Percentiles rank a stretch among this genome's conserved stretches.
phyloP scores from a whole-genome alignment of 2,888 invertebrate genomes.

The Matsumyia berberina region DNA sequence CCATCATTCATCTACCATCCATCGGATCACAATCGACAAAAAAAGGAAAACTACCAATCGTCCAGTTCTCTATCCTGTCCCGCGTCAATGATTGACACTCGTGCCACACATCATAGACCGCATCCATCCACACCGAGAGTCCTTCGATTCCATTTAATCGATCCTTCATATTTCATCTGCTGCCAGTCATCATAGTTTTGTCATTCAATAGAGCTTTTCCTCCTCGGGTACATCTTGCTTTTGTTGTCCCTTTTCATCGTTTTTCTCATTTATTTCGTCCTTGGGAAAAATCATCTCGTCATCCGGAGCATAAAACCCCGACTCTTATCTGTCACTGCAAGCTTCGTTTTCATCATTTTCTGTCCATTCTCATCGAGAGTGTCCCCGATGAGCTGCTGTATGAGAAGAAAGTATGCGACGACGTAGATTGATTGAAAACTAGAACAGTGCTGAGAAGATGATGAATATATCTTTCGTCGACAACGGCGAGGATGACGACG shows the following conservation, averaged over 20 bases:
- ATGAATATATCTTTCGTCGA: slow-evolving; percentile 66
- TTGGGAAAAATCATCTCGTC: slow-evolving; percentile 68
- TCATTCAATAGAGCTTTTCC: slow-evolving; percentile 68
- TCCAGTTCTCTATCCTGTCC: slow-evolving; percentile 21
- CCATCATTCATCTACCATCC: slow-evolving; percentile 58
- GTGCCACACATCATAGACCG: slow-evolving; percentile 36
- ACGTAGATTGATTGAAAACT: slow-evolving; percentile 75
- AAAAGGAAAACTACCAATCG: slow-evolving; percentile 20
- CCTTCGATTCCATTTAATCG: slow-evolving; percentile 65
- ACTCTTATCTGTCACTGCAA: slow-evolving; percentile 76
- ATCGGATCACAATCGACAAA: slow-evolving; percentile 25
- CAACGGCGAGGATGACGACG: slow-evolving; percentile 28
- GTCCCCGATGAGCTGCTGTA: slow-evolving; percentile 65
- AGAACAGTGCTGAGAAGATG: slow-evolving; percentile 64
- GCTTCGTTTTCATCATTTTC: slow-evolving; percentile 63
- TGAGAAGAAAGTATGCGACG: slow-evolving; percentile 52
- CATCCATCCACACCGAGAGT: slow-evolving; percentile 37
- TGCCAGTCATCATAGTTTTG: slow-evolving; percentile 72
- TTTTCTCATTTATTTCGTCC: slow-evolving; percentile 57
- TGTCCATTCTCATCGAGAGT: slow-evolving; percentile 66
- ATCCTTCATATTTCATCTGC: slow-evolving; percentile 75
- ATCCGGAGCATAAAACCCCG: slow-evolving; percentile 32
- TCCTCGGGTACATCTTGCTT: slow-evolving; percentile 27
- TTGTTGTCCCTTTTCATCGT: slow-evolving; percentile 49
- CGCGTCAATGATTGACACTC: slow-evolving; percentile 55